Percentiles rank a stretch among this genome's conserved stretches.
These are phyloP conservation scores for Abrostola triplasia DNA, from an alignment of 2,888 invertebrate genomes.

Conservation along the genomic window DNA sequence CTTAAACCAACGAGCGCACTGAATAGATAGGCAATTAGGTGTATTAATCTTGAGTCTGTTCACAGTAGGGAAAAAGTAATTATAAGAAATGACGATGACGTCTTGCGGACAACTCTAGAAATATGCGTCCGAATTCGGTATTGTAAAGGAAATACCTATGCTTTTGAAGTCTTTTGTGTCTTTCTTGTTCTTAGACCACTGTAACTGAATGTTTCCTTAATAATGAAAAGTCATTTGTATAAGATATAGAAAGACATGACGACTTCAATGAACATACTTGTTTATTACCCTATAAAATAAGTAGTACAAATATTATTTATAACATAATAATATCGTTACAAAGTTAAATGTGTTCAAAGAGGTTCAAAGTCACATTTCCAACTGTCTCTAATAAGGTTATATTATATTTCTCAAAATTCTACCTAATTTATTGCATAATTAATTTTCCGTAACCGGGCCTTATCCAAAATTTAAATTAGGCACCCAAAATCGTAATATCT, in stretches of 20 bases:
- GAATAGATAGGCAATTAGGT: conserved; percentile 82
- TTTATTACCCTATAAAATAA: no score
- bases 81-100: conserved; percentile 80
- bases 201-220: no score
- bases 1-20: conserved; percentile 69
- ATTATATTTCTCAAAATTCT: conserved; percentile 21
- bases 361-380: conserved; percentile 30
- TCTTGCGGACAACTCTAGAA: conserved; percentile 69
- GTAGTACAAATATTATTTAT: no score
- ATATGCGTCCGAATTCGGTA: conserved; percentile 62
- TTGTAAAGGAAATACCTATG: conserved; percentile 42
- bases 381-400: conserved; percentile 15
- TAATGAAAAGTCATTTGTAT: no score
- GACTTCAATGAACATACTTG: no score
- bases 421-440: conserved; percentile 29
- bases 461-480: conserved; percentile 8
- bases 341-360: conserved; percentile 36
- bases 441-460: conserved; percentile 14
- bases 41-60: conserved; percentile 75
- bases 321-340: conserved; percentile 17
- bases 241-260: no score
- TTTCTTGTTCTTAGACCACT: not conserved
- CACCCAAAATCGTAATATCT: not conserved
- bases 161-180: not conserved
- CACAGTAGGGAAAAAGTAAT: conserved; percentile 75